A percentile compares a stretch with the other conserved stretches of the same genome.
phyloP scores from a whole-genome alignment of 1,140 invertebrate genomes.

The Cydia strobilella region DNA sequence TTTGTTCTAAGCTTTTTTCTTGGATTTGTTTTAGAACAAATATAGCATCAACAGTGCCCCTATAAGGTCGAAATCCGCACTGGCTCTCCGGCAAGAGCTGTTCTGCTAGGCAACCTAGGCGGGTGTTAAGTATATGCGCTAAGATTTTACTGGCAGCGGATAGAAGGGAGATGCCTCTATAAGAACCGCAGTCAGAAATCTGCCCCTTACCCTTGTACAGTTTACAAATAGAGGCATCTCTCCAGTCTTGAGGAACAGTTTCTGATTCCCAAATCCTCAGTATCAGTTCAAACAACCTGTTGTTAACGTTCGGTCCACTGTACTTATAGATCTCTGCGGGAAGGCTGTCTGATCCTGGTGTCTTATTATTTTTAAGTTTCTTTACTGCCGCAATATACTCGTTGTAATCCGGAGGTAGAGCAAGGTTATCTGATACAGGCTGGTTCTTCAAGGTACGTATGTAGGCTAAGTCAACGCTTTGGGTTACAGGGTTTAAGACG shows the following conservation, averaged over 20 bases:
- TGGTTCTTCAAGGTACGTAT: no score
- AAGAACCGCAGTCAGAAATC: constrained; percentile 22
- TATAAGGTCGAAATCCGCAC: no score
- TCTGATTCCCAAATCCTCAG: constrained; percentile 36
- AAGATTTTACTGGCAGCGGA: constrained; percentile 21
- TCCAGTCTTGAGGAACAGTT: constrained; percentile 40
- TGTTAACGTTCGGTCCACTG: constrained; percentile 30
- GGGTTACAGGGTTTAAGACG: constrained; percentile 25
- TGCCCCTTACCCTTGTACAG: constrained; percentile 32
- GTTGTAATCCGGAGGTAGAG: no score
- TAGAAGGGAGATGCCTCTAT: constrained; percentile 26
- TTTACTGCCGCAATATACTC: no score
- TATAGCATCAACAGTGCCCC: no score
- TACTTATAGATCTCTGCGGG: constrained; percentile 40
- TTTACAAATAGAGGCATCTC: constrained; percentile 30
- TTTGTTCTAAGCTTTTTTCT: no score
- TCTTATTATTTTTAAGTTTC: no score
- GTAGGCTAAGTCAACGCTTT: no score
- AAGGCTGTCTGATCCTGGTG: constrained; percentile 34
- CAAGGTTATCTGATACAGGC: no score
- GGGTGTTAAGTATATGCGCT: constrained; percentile 33
- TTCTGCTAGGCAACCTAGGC: no score
- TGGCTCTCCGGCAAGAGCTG: no score
- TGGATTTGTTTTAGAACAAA: no score
- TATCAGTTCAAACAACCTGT: constrained; percentile 35